Evolutionary conservation across 2,797 vertebrate genomes (phyloP).

Genomic region (Allobates femoralis): DNA sequence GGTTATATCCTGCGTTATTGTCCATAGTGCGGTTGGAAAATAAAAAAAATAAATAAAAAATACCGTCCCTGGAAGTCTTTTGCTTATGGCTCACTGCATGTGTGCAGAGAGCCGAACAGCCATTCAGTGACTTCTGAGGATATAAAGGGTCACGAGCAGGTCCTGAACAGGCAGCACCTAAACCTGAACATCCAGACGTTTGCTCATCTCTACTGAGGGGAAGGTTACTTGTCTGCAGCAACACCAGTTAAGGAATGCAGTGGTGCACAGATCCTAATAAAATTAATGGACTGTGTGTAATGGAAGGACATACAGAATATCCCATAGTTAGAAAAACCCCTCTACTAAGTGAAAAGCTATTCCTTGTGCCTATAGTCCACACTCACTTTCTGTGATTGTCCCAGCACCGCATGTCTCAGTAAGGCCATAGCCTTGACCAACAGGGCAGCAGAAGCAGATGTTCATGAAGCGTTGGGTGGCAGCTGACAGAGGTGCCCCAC

Average conservation of each 20-base stretch:
- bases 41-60: no score
- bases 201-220: no score
- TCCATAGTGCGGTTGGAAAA: no score
- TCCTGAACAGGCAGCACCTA: no score
- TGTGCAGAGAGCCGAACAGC: no score
- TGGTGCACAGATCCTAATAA: background rate
- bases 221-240: background rate
- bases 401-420: constrained; percentile 93
- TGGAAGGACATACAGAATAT: background rate
- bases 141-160: no score
- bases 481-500: constrained; percentile 92
- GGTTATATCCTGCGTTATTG: no score
- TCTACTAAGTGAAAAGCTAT: background rate
- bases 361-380: background rate
- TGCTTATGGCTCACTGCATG: no score
- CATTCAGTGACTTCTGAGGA: no score
- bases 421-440: constrained; percentile 94
- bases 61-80: no score
- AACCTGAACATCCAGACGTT: no score
- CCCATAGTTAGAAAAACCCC: background rate
- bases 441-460: constrained; percentile 94
- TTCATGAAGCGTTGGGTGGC: constrained; percentile 98
- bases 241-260: background rate
- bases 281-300: background rate
- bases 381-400: constrained; percentile 88